Percentiles rank a stretch among this genome's conserved stretches.
These are phyloP conservation scores for Setophaga kirtlandii DNA, from an alignment of 2,113 vertebrate species.

Conservation along the genomic window DNA sequence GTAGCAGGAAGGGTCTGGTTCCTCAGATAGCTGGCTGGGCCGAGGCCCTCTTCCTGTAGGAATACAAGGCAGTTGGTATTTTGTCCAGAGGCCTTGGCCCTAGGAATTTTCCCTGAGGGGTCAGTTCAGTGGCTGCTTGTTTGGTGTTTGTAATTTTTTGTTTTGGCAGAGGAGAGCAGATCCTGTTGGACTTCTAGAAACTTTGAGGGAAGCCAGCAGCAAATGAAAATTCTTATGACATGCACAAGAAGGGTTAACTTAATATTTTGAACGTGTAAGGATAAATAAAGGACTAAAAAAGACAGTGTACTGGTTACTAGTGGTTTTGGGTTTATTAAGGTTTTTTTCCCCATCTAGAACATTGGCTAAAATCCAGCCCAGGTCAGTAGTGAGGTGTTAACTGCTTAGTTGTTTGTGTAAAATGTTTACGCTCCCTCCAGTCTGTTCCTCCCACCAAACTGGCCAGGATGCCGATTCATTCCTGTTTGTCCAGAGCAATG, in stretches of 20 bases:
- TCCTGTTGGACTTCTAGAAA: neutral
- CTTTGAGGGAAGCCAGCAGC: neutral
- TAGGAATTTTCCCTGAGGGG: slow-evolving; percentile 27
- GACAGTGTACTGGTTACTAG: neutral
- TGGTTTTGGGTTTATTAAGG: neutral
- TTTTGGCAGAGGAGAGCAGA: neutral
- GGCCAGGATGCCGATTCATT: neutral
- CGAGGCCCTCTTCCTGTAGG: slow-evolving; percentile 55
- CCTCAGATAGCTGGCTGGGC: slow-evolving; percentile 55
- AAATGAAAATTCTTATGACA: neutral
- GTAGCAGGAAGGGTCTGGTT: slow-evolving; percentile 72
- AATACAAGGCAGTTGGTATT: neutral
- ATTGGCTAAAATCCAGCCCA: neutral
- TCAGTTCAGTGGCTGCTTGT: neutral
- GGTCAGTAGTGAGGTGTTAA: neutral
- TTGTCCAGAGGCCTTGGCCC: slow-evolving; percentile 26
- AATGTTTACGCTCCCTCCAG: neutral
- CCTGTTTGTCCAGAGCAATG: neutral
- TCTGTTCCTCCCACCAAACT: neutral
- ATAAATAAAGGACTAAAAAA: neutral
- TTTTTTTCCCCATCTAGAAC: neutral
- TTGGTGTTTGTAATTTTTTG: neutral
- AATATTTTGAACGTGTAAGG: rapidly evolving
- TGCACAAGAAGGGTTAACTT: neutral
- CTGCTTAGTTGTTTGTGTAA: neutral